phyloP scores from a whole-genome alignment of 1,140 invertebrate species.

The Cepaea nemoralis region DNA sequence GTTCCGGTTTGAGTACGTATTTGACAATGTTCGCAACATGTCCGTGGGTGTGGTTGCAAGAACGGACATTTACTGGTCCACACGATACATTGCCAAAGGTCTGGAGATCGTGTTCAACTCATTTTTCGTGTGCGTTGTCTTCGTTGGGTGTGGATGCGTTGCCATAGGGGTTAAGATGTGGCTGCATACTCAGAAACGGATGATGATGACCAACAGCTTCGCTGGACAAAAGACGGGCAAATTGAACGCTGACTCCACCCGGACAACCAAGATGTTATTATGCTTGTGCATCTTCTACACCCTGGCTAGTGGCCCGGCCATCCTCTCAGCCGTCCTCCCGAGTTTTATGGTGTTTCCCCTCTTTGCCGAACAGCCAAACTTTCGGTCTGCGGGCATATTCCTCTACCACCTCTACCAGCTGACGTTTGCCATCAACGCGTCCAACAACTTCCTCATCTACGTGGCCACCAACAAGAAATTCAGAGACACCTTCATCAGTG shows the following conservation, averaged over 20 bases:
- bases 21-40: neutral
- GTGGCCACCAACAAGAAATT: conserved; percentile 24
- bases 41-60: neutral
- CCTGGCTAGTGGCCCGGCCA: neutral
- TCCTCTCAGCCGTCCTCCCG: neutral
- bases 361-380: neutral
- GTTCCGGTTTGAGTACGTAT: conserved; percentile 14
- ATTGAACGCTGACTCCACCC: neutral
- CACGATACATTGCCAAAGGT: neutral
- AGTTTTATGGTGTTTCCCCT: neutral
- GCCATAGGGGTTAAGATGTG: conserved; percentile 2
- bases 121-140: neutral
- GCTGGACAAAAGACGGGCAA: neutral
- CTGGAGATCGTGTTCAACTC: neutral
- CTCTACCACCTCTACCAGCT: neutral
- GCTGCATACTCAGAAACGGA: neutral
- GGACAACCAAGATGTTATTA: conserved; percentile 23
- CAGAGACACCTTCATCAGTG: neutral
- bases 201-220: neutral
- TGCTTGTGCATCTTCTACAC: conserved; percentile 18
- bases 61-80: neutral
- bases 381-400: neutral
- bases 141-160: conserved; percentile 2
- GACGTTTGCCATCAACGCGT: neutral
- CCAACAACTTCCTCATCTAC: conserved; percentile 15